A percentile compares a stretch with the other conserved stretches of the same genome.
Conservation (phyloP, 2,797 vertebrate species). For the Poecilia velifera region DNA sequence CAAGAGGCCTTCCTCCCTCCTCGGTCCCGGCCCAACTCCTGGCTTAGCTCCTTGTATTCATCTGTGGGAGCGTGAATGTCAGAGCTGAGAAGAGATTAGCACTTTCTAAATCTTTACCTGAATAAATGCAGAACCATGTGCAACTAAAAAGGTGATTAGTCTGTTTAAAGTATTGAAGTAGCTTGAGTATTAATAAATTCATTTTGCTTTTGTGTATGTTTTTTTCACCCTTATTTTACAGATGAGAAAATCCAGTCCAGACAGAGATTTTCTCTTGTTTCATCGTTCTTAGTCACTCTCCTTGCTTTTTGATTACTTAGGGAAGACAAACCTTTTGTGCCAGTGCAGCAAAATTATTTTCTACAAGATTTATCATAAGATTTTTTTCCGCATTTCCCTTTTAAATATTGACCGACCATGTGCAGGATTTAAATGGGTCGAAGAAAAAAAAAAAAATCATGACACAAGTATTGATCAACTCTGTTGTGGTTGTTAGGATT, state of each 20-base stretch:
- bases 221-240: conserved; percentile 24
- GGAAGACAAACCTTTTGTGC: neutral
- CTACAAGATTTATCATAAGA: neutral
- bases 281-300: neutral
- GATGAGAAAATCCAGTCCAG: conserved; percentile 25
- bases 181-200: conserved; percentile 31
- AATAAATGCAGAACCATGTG: conserved; percentile 66
- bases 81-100: conserved; percentile 59
- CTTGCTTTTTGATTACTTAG: neutral
- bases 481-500: neutral
- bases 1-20: conserved; percentile 36
- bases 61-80: conserved; percentile 58
- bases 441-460: neutral
- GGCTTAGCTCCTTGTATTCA: conserved; percentile 52
- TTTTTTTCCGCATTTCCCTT: neutral
- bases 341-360: neutral
- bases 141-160: conserved; percentile 68
- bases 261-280: conserved; percentile 12
- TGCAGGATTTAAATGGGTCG: neutral
- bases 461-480: neutral
- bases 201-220: conserved; percentile 7
- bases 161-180: conserved; percentile 28
- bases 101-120: conserved; percentile 49
- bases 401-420: neutral
- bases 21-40: conserved; percentile 41